phyloP scores from a whole-genome alignment of 2,797 vertebrate species.

The Coreius guichenoti region DNA sequence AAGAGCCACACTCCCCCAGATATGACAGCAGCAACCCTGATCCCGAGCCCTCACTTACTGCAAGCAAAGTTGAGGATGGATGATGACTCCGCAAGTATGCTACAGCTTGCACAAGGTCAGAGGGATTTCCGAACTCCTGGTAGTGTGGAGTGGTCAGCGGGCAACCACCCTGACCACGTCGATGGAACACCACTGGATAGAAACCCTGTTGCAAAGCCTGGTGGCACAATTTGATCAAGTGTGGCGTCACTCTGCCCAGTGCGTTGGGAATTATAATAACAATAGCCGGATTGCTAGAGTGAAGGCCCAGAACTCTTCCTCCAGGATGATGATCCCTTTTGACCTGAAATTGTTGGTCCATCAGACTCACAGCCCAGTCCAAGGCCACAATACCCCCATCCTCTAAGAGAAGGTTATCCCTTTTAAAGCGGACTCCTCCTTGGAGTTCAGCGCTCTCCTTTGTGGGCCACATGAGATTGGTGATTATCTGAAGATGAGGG shows the following conservation, averaged over 20 bases:
- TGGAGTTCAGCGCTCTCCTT: not conserved
- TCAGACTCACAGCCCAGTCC: constrained; percentile 84
- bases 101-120: constrained; percentile 84
- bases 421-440: constrained; percentile 68
- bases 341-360: constrained; percentile 63
- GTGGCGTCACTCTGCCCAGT: constrained; percentile 80
- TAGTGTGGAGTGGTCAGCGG: constrained; percentile 80
- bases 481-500: constrained; percentile 82
- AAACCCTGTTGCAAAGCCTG: constrained; percentile 77
- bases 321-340: constrained; percentile 61
- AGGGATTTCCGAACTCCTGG: constrained; percentile 86
- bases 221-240: constrained; percentile 78
- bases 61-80: constrained; percentile 78
- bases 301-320: constrained; percentile 61
- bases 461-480: constrained; percentile 74
- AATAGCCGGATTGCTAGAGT: constrained; percentile 69
- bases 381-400: constrained; percentile 84
- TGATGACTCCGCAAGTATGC: constrained; percentile 82
- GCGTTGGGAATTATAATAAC: constrained; percentile 85
- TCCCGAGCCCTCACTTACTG: constrained; percentile 87
- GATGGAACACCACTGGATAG: constrained; percentile 82
- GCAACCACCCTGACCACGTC: constrained; percentile 80
- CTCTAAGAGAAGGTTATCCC: constrained; percentile 82
- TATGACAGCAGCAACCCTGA: constrained; percentile 88
- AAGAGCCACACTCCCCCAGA: constrained; percentile 88